Evolutionary conservation across 2,797 vertebrate species (phyloP).

Genomic region (Hippopotamyrus pictus): DNA sequence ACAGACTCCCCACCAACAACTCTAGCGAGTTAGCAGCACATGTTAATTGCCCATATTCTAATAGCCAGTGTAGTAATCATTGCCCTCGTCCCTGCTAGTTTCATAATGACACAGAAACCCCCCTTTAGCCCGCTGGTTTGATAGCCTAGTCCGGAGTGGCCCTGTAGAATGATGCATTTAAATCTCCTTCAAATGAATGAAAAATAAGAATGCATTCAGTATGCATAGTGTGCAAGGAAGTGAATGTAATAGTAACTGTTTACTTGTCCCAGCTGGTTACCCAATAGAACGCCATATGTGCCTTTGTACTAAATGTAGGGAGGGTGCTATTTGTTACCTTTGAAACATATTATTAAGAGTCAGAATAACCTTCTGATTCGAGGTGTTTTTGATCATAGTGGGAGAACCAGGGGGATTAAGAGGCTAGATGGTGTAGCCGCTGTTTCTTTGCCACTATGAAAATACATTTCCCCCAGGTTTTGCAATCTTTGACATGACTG

Average conservation of each 20-base stretch:
- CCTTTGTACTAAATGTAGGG: not conserved
- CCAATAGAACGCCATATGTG: not conserved
- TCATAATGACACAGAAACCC: not conserved
- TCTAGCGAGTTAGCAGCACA: not conserved
- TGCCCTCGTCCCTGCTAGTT: not conserved
- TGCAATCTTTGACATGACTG: not conserved
- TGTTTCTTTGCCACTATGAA: not conserved
- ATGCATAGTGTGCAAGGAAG: not conserved
- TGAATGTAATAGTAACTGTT: not conserved
- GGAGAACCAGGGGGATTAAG: not conserved
- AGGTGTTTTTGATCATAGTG: not conserved
- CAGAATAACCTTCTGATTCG: not conserved
- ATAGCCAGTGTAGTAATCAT: not conserved
- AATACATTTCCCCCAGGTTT: slow-evolving; percentile 2
- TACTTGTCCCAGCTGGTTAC: slow-evolving; percentile 1
- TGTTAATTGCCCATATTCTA: slow-evolving; percentile 11
- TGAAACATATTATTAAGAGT: not conserved
- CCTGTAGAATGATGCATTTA: not conserved
- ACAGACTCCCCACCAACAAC: not conserved
- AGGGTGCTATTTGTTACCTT: not conserved
- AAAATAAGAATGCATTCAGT: not conserved
- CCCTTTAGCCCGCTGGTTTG: not conserved
- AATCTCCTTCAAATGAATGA: slow-evolving; percentile 3
- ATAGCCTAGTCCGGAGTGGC: not conserved
- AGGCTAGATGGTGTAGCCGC: not conserved